Evolutionary conservation across 1,140 invertebrate species (phyloP).

Genomic region (Leptonema lineaticorne): DNA sequence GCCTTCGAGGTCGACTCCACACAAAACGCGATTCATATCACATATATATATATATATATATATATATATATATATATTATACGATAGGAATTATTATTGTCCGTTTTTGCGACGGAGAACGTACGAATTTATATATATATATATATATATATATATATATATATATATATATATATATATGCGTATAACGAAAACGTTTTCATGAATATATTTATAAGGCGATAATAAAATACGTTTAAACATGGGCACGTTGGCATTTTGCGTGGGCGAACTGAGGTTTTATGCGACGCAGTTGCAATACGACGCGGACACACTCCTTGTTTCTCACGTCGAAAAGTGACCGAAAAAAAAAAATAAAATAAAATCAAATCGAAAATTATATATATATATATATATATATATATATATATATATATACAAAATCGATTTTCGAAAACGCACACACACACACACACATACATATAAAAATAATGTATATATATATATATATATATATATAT

Average conservation of each 20-base stretch:
- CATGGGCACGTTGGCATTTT: not conserved
- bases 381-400: not conserved
- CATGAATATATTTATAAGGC: not conserved
- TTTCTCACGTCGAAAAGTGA: not conserved
- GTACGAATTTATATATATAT: too few relatives aligned
- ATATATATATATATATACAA: not conserved
- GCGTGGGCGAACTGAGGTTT: constrained; percentile 13
- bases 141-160: not conserved
- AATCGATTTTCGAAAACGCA: not conserved
- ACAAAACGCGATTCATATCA: not conserved
- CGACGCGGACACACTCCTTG: not conserved
- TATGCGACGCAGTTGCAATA: constrained; percentile 7
- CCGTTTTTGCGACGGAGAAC: too few relatives aligned
- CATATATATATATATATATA: not conserved
- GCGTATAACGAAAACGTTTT: not conserved
- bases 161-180: too few relatives aligned
- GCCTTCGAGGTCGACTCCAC: not conserved
- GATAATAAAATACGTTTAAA: not conserved
- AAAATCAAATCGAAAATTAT: not conserved
- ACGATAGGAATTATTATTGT: too few relatives aligned
- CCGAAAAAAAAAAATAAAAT: not conserved
- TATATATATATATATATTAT: too few relatives aligned
- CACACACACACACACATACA: not conserved
- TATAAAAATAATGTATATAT: not conserved
- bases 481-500: not conserved